Evolutionary conservation across 2,888 invertebrate genomes (phyloP), one percentile per base, ranked within the genome.

Genomic region (Iselma pallidipennis): DNA sequence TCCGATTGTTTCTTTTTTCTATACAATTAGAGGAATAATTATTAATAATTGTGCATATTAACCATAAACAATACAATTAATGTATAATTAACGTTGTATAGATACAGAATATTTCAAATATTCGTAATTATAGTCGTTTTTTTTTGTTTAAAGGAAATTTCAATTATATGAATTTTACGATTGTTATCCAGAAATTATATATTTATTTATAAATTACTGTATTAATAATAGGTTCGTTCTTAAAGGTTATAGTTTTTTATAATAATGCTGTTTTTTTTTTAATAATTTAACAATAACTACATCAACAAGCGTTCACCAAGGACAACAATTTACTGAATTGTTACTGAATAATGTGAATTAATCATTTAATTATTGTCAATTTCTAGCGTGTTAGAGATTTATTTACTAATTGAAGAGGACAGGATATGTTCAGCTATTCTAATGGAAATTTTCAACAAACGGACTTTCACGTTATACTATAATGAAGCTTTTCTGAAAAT

Each of bases 201-300:
- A 66, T 68, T 61, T 62, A 62, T 65, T 66, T 68, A 66, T 68
- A 64, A 68, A 65, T 68, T 66, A 66, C 59, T 65, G 55, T 63
- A 63, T 62, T 68, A 66, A 64, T 66, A 63, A 66, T 57, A 63
- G 55, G 66, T 57, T 50, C 56, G 65, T 55, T 54, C 45, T 52
- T 61, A 66, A 66, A 65, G 66, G 65, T 63, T 66, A 53, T 42
- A 37, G 49, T 55, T 57, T 56, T 59, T n/a, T n/a, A n/a, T n/a
- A n/a, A n/a, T n/a, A n/a, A n/a, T 58, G 14, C 16, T 37, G 6
- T 14, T 37, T 14, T 37, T 9, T 37, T 37, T 37, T 37, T 16
- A 29, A 29, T 29, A 29, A 29, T 37, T 16, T 16, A 37, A 37
- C 6, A 16, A 37, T 37, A 37, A 37, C 16, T 2, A 4, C 7